Evolutionary conservation across 2,113 vertebrate genomes (phyloP), one percentile per base, ranked within the genome.

Genomic region (human (Homo sapiens)): DNA sequence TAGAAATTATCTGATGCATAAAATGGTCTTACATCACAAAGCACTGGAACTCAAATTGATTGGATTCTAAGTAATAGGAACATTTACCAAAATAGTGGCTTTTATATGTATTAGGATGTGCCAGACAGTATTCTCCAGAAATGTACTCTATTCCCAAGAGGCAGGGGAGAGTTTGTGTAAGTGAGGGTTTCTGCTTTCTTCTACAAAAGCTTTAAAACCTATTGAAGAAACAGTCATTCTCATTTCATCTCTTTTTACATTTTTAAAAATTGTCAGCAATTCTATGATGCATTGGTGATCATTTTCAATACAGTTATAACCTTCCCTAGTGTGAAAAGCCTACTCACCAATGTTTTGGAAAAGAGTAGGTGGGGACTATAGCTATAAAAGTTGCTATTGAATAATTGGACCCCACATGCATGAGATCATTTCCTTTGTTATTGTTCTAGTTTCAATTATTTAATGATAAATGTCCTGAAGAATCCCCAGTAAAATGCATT

Each of bases 21-120:
- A 97, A 85, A 52, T 0, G 30, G 64, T 82, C 12, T 87, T 80
- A 96, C 16, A 64, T 95, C 18, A 14, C 85, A 93, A 96, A 91
- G 9, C 27, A 59, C 38, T 72, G 32, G 61, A 94, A 64, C n/a
- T 66, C 0, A 35, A 5, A 22, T 11, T 96, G 43, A 90, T 85
- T 93, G 45, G 3, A 79, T 97, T 96, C 55, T 68, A 93, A 75
- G 23, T 35, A 89, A 57, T 43, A 68, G 32, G 16, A 87, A 48
- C 81, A 86, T 88, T 82, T 88, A 59, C 27, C 2, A 70, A 93
- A 59, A 61, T 78, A 20, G 52, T 81, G 92, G 17, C 55, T 4
- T 85, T 94, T 86, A 72, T n/a, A 43, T 18, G 5, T 84, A 52
- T 81, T 1, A 38, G 32, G 6, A 50, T 40, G 32, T 35, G 5